Evolutionary conservation across 2,888 invertebrate genomes (phyloP).

Genomic region (Apodemia mormo): DNA sequence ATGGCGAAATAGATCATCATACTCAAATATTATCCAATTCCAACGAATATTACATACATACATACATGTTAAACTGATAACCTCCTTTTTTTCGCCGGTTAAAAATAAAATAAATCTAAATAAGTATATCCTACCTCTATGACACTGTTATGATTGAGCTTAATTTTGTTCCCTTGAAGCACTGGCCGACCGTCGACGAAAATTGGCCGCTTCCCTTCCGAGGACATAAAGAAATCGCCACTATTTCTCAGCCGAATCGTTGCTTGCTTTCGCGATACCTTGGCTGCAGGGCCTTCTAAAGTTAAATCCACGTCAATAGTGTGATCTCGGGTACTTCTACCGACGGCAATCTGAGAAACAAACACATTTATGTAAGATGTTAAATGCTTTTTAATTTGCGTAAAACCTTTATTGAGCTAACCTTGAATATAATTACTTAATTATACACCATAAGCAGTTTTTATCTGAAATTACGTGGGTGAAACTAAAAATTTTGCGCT

Average conservation of each 20-base stretch:
- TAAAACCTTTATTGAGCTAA: too few species aligned
- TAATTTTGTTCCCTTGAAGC: constrained; percentile 92
- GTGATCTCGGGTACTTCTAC: constrained; percentile 93
- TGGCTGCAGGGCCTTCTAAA: constrained; percentile 96
- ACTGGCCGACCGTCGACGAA: constrained; percentile 97
- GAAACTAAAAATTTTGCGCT: too few species aligned
- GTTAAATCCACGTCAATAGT: constrained; percentile 96
- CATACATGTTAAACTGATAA: too few species aligned
- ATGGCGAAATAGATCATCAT: too few species aligned
- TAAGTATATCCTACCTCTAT: constrained; percentile 86
- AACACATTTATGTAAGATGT: constrained; percentile 1
- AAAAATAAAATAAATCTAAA: too few species aligned
- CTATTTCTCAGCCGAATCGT: constrained; percentile 94
- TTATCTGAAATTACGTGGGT: too few species aligned
- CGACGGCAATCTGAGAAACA: constrained; percentile 89
- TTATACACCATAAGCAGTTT: too few species aligned
- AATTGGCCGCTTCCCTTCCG: constrained; percentile 96
- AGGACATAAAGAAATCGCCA: constrained; percentile 96
- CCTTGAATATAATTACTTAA: too few species aligned
- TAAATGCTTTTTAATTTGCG: too few species aligned
- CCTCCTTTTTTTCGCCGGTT: too few species aligned
- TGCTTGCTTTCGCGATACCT: constrained; percentile 95
- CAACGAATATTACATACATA: too few species aligned
- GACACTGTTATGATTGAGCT: constrained; percentile 95
- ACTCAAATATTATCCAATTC: too few species aligned